phyloP scores from a whole-genome alignment of 2,888 invertebrate genomes.

The Atherix ibis region DNA sequence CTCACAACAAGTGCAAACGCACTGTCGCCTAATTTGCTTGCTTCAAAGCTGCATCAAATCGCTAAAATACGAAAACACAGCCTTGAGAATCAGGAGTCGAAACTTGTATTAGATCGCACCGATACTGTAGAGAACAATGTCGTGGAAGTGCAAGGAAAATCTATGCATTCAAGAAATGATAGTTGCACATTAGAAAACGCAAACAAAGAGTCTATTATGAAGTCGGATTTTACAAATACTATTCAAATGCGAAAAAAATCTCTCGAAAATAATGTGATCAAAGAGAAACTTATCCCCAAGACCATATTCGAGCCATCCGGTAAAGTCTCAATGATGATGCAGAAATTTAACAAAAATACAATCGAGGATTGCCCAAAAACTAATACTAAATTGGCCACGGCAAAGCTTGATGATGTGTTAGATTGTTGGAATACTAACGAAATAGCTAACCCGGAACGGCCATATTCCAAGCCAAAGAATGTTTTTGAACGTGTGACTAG shows the following conservation, averaged over 20 bases:
- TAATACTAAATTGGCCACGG: conserved; percentile 15
- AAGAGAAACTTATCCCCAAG: conserved; percentile 23
- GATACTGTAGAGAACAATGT: conserved; percentile 6
- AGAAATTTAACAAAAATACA: conserved; percentile 19
- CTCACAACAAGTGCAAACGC: too few relatives aligned
- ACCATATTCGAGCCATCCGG: conserved; percentile 20
- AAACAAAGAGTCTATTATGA: conserved; percentile 23
- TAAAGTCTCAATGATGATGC: conserved; percentile 29
- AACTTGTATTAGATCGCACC: neutral
- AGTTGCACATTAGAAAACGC: conserved; percentile 3
- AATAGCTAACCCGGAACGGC: conserved; percentile 6
- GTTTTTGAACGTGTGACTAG: conserved; percentile 19
- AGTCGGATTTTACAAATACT: conserved; percentile 31
- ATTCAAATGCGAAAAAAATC: conserved; percentile 32
- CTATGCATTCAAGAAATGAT: neutral
- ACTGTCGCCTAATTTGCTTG: conserved; percentile 20
- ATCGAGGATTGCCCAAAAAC: conserved; percentile 3
- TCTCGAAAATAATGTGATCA: conserved; percentile 24
- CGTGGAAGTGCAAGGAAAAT: conserved; percentile 8
- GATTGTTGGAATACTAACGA: conserved; percentile 5
- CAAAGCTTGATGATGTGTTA: conserved; percentile 12
- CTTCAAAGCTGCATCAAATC: conserved; percentile 27
- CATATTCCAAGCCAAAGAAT: conserved; percentile 13
- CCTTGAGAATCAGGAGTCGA: too few relatives aligned
- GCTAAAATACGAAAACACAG: conserved; percentile 17